Evolutionary conservation across 2,888 invertebrate genomes (phyloP).

Genomic region (Rhabditoides inermis): DNA sequence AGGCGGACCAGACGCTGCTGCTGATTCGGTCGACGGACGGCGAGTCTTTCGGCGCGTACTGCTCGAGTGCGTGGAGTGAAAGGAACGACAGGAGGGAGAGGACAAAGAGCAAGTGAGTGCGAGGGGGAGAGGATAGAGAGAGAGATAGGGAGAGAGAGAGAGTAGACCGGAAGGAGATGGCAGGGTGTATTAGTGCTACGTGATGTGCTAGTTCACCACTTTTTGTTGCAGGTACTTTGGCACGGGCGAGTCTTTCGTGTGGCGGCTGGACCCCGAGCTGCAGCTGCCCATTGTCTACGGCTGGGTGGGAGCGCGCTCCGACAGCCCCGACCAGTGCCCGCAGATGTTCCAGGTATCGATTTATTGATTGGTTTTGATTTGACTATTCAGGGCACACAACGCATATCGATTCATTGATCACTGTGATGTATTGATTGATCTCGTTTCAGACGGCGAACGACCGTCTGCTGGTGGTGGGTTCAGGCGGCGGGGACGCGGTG

Average conservation of each 20-base stretch:
- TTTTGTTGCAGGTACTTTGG: slow-evolving; percentile 33
- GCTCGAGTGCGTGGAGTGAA: slow-evolving; percentile 43
- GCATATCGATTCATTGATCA: no score
- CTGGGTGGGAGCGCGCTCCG: slow-evolving; percentile 36
- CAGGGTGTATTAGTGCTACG: neutral
- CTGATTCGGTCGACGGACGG: slow-evolving; percentile 37
- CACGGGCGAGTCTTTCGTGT: slow-evolving; percentile 49
- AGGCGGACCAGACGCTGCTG: slow-evolving; percentile 41
- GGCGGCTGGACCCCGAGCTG: slow-evolving; percentile 26
- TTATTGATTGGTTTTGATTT: no score
- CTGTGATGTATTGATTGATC: no score
- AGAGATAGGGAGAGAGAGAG: neutral
- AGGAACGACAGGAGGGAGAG: slow-evolving; percentile 43
- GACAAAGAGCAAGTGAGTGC: slow-evolving; percentile 23
- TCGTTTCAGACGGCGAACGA: no score
- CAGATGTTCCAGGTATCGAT: slow-evolving; percentile 51
- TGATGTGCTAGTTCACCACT: neutral
- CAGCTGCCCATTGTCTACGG: slow-evolving; percentile 39
- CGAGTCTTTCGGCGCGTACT: slow-evolving; percentile 48
- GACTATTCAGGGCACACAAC: no score
- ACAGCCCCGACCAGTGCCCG: slow-evolving; percentile 31
- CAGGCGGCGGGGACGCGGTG: slow-evolving; percentile 48
- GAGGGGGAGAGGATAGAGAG: neutral
- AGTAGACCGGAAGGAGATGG: neutral
- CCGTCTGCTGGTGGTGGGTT: no score